Percentiles rank a stretch among this genome's conserved stretches.
Conservation (phyloP, 1,140 invertebrate species). For the Sinella curviseta region DNA sequence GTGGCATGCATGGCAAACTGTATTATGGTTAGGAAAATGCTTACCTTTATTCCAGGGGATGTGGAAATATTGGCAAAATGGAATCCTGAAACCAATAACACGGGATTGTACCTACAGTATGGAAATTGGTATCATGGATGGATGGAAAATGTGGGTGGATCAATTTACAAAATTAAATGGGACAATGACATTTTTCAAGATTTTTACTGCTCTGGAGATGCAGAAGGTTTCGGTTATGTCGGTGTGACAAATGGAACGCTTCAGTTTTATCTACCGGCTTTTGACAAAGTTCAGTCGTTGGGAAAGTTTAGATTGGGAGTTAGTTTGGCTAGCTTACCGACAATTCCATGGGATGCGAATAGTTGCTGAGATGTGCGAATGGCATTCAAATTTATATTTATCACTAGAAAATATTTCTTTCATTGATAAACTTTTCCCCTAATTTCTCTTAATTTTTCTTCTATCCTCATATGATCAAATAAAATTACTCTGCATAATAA, state of each 20-base stretch:
- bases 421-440: too few species aligned
- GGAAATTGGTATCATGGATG: constrained; percentile 25
- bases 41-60: background rate
- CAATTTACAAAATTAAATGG: background rate
- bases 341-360: background rate
- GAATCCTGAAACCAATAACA: background rate
- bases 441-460: too few species aligned
- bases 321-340: background rate
- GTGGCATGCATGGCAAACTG: background rate
- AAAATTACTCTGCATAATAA: too few species aligned
- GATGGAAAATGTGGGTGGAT: background rate
- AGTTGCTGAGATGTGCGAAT: too few species aligned
- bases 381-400: too few species aligned
- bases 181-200: background rate
- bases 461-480: too few species aligned
- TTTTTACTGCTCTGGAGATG: background rate
- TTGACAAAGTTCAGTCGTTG: background rate
- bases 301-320: background rate
- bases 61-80: background rate
- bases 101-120: constrained; percentile 22
- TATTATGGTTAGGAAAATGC: too few species aligned
- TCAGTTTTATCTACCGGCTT: background rate
- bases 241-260: background rate
- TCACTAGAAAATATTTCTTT: too few species aligned
- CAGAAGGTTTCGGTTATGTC: background rate